Conservation (phyloP, 2,113 vertebrate species). For the Myocastor coypus region DNA sequence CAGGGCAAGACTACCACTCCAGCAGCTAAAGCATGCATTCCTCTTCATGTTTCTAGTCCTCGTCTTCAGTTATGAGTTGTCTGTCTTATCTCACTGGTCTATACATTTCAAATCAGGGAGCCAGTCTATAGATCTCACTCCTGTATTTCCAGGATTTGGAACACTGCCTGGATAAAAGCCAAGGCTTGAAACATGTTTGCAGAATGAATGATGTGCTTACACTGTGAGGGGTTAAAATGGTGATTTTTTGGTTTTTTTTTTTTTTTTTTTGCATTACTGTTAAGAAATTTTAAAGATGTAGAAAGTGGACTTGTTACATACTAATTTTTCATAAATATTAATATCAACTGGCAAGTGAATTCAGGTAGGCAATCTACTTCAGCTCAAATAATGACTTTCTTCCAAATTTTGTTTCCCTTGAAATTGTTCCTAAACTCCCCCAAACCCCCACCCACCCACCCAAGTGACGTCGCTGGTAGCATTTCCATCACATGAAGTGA, state of each 20-base stretch:
- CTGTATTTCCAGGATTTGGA: neutral
- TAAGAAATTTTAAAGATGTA: neutral
- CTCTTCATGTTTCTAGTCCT: neutral
- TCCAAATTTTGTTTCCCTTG: conserved; percentile 40
- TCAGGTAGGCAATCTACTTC: neutral
- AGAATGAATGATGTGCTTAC: conserved; percentile 3
- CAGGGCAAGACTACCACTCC: neutral
- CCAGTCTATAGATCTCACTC: neutral
- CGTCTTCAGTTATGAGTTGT: neutral
- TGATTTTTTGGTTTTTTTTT: too few species aligned
- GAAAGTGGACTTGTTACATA: neutral
- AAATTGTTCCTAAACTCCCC: conserved; percentile 1
- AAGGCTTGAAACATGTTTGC: neutral
- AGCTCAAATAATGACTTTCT: conserved; percentile 17
- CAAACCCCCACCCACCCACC: too few species aligned
- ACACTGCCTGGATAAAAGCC: neutral
- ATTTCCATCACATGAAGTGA: conserved; percentile 73
- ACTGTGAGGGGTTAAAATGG: neutral
- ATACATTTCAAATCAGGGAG: neutral
- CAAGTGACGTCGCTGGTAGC: conserved; percentile 56
- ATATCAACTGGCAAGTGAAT: neutral
- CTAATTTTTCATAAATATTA: conserved; percentile 51
- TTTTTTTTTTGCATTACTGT: neutral
- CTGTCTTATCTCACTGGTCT: neutral
- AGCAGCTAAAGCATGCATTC: neutral